Evolutionary conservation across 1,140 invertebrate species (phyloP).

Genomic region (Drosophila kepulauana): DNA sequence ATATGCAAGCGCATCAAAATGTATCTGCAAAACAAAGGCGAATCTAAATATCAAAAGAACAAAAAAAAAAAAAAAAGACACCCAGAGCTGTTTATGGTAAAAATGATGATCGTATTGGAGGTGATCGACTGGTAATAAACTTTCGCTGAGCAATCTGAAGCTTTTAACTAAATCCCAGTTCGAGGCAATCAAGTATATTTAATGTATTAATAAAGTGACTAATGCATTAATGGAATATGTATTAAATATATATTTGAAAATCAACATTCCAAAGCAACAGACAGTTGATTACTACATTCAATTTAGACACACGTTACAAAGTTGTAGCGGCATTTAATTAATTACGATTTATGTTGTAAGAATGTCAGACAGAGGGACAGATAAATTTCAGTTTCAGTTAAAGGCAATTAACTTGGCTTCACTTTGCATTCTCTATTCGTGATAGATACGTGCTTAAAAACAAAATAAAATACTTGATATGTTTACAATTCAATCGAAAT

Average conservation of each 20-base stretch:
- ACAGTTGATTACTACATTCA: slow-evolving; percentile 3
- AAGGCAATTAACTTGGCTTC: slow-evolving; percentile 24
- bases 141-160: not conserved
- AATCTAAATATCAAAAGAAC: not conserved
- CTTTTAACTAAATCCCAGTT: not conserved
- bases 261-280: not conserved
- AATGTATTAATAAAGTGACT: not conserved
- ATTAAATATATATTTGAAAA: not conserved
- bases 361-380: slow-evolving; percentile 21
- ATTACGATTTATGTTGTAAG: slow-evolving; percentile 25
- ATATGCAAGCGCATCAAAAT: not conserved
- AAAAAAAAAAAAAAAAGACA: not conserved
- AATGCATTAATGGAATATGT: not conserved
- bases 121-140: not conserved
- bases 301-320: slow-evolving; percentile 3
- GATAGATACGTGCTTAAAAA: slow-evolving; percentile 49
- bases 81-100: not conserved
- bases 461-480: slow-evolving; percentile 6
- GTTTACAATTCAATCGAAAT: not conserved
- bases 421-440: slow-evolving; percentile 13
- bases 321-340: slow-evolving; percentile 15
- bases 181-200: not conserved
- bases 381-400: slow-evolving; percentile 13
- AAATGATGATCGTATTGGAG: not conserved
- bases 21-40: not conserved